Evolutionary conservation across 2,113 vertebrate genomes (phyloP), one percentile per base, ranked within the genome.

Genomic region (Indicator maculatus): DNA sequence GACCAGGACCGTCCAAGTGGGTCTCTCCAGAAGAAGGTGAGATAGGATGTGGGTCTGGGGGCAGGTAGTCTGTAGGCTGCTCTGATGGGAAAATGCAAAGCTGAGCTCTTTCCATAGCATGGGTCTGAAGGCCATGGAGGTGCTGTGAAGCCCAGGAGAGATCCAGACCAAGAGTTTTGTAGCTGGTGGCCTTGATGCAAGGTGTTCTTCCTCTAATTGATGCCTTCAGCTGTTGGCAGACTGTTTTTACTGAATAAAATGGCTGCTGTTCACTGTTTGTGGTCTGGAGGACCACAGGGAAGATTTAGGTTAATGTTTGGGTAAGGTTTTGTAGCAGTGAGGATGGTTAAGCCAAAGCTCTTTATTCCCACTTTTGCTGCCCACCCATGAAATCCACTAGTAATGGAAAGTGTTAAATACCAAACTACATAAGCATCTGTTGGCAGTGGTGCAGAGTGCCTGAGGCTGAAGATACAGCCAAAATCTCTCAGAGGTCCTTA

Each of bases 361-460:
- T 47, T 66, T 89, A 77, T 85, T 78, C 36, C 21, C 14, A 30
- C 7, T 69, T 70, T 64, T 1, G 0, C 47, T 73, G 36, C 55
- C 64, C 47, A 58, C n/a, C 24, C 71, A 41, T 55, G 67, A 86
- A 64, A 86, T 58, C 81, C 71, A 67, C 75, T 39, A 24, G 33
- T 26, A 71, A 52, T 64, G 41, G 59, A 50, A 72, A 67, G 65
- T 72, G 50, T 72, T 52, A 52, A 63, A 81, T 75, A 28, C 31
- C n/a, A 39, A 73, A 81, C 47, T 39, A 77, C 55, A 28, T 39
- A 63, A 60, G 61, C 33, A 52, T 91, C 74, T 61, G 52, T 50
- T 1, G 0, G 36, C 66, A 56, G 59, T 0, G 1, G 6, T 15
- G 39, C 47, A 56, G 59, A 45, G 26, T 24, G 16, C 66, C 47